These are phyloP conservation scores for Psophia crepitans DNA, from an alignment of 2,113 vertebrate genomes.

Conservation along the genomic window DNA sequence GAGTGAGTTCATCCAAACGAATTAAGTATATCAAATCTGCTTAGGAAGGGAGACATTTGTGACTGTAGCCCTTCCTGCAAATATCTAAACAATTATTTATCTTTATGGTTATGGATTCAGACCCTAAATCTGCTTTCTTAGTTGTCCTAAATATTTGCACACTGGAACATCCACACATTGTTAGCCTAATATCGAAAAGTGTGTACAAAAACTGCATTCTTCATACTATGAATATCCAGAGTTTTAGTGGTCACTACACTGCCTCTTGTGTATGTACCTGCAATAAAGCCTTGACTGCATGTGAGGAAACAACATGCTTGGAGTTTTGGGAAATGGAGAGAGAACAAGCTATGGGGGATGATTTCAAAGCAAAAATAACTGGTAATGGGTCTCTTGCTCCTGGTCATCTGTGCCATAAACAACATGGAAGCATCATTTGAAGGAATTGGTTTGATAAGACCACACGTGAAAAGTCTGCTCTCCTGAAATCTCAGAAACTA, in stretches of 20 bases:
- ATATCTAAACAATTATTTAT: neutral
- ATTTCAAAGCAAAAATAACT: neutral
- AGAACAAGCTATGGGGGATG: fast-evolving
- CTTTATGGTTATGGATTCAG: neutral
- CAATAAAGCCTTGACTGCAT: neutral
- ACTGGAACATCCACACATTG: neutral
- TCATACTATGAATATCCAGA: neutral
- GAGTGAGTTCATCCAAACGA: neutral
- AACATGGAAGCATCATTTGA: neutral
- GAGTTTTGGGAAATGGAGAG: neutral
- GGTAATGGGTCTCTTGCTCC: neutral
- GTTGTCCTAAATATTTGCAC: neutral
- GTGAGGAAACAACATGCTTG: neutral
- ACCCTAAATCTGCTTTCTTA: neutral
- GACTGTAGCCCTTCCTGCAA: neutral
- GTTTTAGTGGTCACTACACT: neutral
- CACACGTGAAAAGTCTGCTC: neutral
- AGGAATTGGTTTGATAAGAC: neutral
- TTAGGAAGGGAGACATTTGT: neutral
- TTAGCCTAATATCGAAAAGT: neutral
- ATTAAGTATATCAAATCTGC: neutral
- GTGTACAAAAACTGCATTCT: neutral
- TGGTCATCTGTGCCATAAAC: neutral
- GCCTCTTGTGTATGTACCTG: neutral
- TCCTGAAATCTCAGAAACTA: neutral